Evolutionary conservation across 2,113 vertebrate species (phyloP), one percentile per base, ranked within the genome.

Genomic region (Poeciliopsis turrubarensis): DNA sequence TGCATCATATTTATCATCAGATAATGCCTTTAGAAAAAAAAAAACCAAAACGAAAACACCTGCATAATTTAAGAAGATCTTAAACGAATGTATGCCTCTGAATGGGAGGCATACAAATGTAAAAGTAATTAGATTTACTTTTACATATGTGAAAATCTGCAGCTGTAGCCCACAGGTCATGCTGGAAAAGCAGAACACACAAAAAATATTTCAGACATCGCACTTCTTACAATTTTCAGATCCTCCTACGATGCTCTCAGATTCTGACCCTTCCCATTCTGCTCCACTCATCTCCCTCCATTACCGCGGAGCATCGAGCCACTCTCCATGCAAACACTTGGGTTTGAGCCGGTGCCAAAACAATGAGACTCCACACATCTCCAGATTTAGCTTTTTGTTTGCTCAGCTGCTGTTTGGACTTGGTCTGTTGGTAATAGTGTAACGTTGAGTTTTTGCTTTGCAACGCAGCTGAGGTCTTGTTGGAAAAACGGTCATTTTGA

Each of bases 261-360:
- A 68, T 57, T 25, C 25, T 14, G 8, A 68, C 3, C 8, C 62
- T 32, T 81, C 26, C 34, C 66, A 57, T 29, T 69, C 62, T 39
- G 4, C 69, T 84, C 72, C 72, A 70, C 66, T 87, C 74, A 5
- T 73, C 85, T 89, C 83, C 80, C 77, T 77, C 54, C 27, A 41
- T 81, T 79, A 57, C 77, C 27, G 72, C 31, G 30, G 37, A 31
- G 81, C 88, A 80, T 82, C 25, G 0, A 80, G 88, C 84, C 67
- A 73, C 84, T 91, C 65, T 81, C 72, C 63, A 27, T 78, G 79
- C 68, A 73, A 77, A 81, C 68, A 65, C 74, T 54, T 19, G 39
- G 66, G 82, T 83, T 79, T 86, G 88, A 89, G 72, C n/a, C 2
- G 3, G 19, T 83, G 81, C 91, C 84, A 86, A 61, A 82, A 51